phyloP scores from a whole-genome alignment of 2,888 invertebrate genomes.

The Eristalis pertinax region DNA sequence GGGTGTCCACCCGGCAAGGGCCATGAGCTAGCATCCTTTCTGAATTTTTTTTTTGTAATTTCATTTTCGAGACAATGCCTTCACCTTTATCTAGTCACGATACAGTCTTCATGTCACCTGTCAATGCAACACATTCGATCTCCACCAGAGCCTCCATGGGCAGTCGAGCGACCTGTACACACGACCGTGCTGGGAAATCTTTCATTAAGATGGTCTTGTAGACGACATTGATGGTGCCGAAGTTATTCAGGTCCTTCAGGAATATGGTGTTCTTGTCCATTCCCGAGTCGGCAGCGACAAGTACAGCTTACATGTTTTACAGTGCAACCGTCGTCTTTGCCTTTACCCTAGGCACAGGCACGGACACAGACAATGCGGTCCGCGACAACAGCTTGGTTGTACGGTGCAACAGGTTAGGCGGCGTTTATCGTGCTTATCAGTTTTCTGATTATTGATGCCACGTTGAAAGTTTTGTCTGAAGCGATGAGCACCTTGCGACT shows the following conservation, averaged over 20 bases:
- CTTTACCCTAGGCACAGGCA: constrained; percentile 90
- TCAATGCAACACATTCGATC: constrained; percentile 92
- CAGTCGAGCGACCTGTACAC: constrained; percentile 90
- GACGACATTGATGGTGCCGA: constrained; percentile 89
- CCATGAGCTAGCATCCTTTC: too few relatives aligned
- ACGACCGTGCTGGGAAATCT: constrained; percentile 91
- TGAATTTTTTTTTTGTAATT: neutral
- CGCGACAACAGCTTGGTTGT: constrained; percentile 92
- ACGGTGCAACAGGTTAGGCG: constrained; percentile 90
- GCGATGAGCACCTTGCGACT: neutral
- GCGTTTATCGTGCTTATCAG: constrained; percentile 86
- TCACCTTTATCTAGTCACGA: constrained; percentile 47
- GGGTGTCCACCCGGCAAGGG: too few relatives aligned
- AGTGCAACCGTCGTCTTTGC: constrained; percentile 89
- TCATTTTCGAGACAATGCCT: constrained; percentile 30
- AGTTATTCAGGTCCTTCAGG: constrained; percentile 90
- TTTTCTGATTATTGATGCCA: constrained; percentile 82
- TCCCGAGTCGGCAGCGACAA: constrained; percentile 88
- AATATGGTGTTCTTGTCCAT: constrained; percentile 91
- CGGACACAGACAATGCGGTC: constrained; percentile 93
- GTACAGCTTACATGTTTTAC: constrained; percentile 88
- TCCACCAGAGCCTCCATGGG: constrained; percentile 90
- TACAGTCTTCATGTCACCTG: constrained; percentile 84
- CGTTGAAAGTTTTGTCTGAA: constrained; percentile 60
- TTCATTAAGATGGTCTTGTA: constrained; percentile 91